Evolutionary conservation across 2,797 vertebrate genomes (phyloP).

Genomic region (Sebastes jordani): DNA sequence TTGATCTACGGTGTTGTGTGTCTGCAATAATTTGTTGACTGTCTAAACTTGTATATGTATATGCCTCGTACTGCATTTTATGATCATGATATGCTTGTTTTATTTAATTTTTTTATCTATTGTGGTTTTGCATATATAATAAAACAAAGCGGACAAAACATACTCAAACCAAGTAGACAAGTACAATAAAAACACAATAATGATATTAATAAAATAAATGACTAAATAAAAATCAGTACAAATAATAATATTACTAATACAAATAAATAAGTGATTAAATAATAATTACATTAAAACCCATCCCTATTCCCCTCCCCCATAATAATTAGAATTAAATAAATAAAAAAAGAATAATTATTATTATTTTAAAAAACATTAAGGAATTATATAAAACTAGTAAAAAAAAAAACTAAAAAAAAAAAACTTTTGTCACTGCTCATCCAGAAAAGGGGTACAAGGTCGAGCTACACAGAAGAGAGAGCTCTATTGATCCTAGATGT

Average conservation of each 20-base stretch:
- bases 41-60: neutral
- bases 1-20: neutral
- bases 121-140: neutral
- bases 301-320: neutral
- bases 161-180: neutral
- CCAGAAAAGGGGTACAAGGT: neutral
- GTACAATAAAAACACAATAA: too few species aligned
- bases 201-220: neutral
- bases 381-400: too few species aligned
- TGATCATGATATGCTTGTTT: neutral
- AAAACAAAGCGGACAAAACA: neutral
- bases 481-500: neutral
- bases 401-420: neutral
- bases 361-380: too few species aligned
- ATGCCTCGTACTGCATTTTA: neutral
- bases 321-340: neutral
- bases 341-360: neutral
- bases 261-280: neutral
- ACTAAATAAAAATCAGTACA: neutral
- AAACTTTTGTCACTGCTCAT: neutral
- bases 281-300: neutral
- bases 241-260: too few species aligned
- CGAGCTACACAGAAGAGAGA: neutral
- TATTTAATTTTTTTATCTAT: neutral
- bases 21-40: neutral